Base-by-base conservation (phyloP, 2,797 vertebrate genomes). In the Falco rusticolus region DNA sequence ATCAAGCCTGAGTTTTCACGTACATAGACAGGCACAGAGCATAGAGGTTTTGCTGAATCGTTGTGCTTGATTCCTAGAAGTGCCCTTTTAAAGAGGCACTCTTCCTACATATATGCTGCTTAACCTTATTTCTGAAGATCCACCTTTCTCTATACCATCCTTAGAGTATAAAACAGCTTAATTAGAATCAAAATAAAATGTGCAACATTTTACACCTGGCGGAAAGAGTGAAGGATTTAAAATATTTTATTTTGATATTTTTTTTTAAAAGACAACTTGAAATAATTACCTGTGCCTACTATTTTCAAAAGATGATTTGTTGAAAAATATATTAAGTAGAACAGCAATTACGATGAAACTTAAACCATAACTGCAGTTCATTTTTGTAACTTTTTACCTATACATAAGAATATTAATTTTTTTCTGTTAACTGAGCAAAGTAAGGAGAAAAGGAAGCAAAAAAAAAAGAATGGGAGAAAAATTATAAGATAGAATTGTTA, bases 311-410 rank as follows among this genome's bases (percentile, higher is more conserved):
- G 91, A 96, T 97, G 76, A 82, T 97, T 96, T 41, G 93, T 96
- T 97, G 97, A 98, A 97, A 98, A 98, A 96, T 97, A 90, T 41
- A 98, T 79, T 86, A 98, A 89, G 93, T 97, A 98, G 90, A 98
- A 96, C 56, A 86, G 92, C 53, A 98, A 97, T 39, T 61, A 95
- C 63, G 69, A 98, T 97, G 24, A 98, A 97, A 59, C 96, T 97
- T 93, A 98, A 93, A 94, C 97, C 98, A 97, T 77, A 84, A 98
- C 97, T 82, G 97, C 97, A 94, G 97, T 78, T 96, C 90, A 97
- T 97, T 98, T 98, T 94, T 98, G 96, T 13, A 98, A 96, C 4
- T 97, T 96, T 94, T 98, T 98, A 70, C 95, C 98, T 41, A 41
- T 41, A 41, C 39, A 41, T 41, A 41, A 41, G 39, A 41, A 41